Evolutionary conservation across 2,113 vertebrate genomes (phyloP).

Genomic region (Stictonetta naevosa): DNA sequence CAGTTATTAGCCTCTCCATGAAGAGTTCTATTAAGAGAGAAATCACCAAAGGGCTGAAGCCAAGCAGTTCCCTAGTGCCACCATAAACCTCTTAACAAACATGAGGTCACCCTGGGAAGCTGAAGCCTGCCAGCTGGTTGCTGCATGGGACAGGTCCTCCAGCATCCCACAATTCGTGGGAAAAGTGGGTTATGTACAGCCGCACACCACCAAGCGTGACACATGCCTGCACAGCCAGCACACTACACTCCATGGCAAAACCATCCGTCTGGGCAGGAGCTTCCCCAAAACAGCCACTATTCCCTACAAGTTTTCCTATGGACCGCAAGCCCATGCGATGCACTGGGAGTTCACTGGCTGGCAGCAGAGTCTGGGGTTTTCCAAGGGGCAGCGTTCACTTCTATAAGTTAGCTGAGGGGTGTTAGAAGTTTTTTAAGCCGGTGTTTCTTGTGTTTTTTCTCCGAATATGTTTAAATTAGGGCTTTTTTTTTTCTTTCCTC

Average conservation of each 20-base stretch:
- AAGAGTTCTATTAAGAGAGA: neutral
- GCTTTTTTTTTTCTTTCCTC: neutral
- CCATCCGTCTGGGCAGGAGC: neutral
- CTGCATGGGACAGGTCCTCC: neutral
- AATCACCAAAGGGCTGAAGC: neutral
- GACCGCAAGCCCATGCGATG: neutral
- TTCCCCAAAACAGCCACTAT: neutral
- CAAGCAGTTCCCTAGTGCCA: neutral
- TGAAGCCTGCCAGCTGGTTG: neutral
- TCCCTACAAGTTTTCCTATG: neutral
- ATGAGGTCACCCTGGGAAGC: rapidly evolving
- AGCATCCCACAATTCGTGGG: neutral
- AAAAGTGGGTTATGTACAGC: rapidly evolving
- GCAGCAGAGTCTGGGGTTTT: neutral
- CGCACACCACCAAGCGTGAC: rapidly evolving
- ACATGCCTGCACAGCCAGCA: neutral
- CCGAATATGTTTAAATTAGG: neutral
- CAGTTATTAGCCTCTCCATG: neutral
- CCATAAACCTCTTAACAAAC: neutral
- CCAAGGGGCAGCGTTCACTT: neutral
- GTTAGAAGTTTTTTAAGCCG: rapidly evolving
- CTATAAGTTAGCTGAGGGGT: neutral
- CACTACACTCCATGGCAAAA: rapidly evolving
- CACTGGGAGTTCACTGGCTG: neutral
- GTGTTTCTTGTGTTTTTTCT: too few species aligned